Evolutionary conservation across 1,140 invertebrate genomes (phyloP), one percentile per base, ranked within the genome.

Genomic region (Geopemphigus sp.): DNA sequence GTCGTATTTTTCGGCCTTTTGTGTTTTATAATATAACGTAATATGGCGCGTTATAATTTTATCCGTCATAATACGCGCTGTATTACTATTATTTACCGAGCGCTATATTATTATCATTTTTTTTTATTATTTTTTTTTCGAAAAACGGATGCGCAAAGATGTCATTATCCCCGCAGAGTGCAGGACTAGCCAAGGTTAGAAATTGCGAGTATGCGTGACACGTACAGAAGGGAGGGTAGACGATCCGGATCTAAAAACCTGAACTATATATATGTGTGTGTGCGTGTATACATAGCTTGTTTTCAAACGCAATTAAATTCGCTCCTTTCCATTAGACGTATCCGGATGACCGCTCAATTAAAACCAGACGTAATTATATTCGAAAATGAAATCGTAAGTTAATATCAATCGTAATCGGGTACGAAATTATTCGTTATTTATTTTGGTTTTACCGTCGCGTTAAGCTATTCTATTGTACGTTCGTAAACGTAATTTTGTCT

Each of bases 71-170:
- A 50, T 50, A 39, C 32, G 47, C 5, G 14, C 47, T 50, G 14
- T 50, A 50, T 50, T 12, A 12, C 14, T 50, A 50, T 50, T 50
- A 50, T 14, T 12, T 50, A 8, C 32, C 32, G 14, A 29, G 17
- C 63, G n/a, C 29, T 66, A 39, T 54, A 72, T 72, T 54, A 72
- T 72, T 72, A 53, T 70, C 26, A 61, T 29, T 24, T 45, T 47
- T 47, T 50, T 61, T 29, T 73, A 56, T 50, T 29, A 19, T 54
- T 54, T 54, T 73, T 54, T 54, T 73, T 73, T 73, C 26, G 17
- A 73, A 73, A 73, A 73, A 73, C 70, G 70, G 70, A 73, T 73
- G 70, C 39, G 29, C 19, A 29, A 73, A 73, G 70, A 32, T 73
- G 50, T 73, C 54, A 73, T 73, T 73, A 56, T 73, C 53, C 4